A percentile compares a stretch with the other conserved stretches of the same genome.
Evolutionary conservation across 2,888 invertebrate genomes (phyloP).

Genomic region (Nephrotoma appendiculata): DNA sequence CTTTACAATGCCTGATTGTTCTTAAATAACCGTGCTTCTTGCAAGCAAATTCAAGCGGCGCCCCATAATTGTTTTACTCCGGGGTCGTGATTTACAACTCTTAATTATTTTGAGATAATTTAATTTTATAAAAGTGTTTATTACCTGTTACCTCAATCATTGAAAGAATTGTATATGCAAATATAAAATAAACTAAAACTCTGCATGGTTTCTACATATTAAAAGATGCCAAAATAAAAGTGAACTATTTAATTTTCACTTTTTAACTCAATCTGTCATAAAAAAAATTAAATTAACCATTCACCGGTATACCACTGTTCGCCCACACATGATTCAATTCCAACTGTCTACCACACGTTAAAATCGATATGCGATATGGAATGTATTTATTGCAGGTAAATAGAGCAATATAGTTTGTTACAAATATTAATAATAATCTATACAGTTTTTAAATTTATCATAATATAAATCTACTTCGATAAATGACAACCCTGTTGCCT

Average conservation of each 20-base stretch:
- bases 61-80: no score
- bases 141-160: no score
- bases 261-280: not conserved
- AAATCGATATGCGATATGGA: not conserved
- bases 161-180: no score
- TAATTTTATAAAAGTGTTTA: no score
- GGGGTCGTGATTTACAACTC: no score
- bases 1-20: no score
- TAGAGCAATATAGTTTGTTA: not conserved
- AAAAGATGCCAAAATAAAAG: no score
- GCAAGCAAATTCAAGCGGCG: no score
- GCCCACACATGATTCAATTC: no score
- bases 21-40: no score
- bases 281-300: not conserved
- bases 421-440: not conserved
- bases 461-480: not conserved
- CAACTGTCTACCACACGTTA: not conserved
- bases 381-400: not conserved
- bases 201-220: not conserved
- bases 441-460: not conserved
- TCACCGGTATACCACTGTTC: not conserved
- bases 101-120: no score
- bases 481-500: not conserved
- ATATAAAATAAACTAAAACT: not conserved
- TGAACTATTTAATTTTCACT: no score